These are phyloP conservation scores for Phenacoccus solenopsis DNA, from an alignment of 1,140 invertebrate genomes.

Conservation along the genomic window DNA sequence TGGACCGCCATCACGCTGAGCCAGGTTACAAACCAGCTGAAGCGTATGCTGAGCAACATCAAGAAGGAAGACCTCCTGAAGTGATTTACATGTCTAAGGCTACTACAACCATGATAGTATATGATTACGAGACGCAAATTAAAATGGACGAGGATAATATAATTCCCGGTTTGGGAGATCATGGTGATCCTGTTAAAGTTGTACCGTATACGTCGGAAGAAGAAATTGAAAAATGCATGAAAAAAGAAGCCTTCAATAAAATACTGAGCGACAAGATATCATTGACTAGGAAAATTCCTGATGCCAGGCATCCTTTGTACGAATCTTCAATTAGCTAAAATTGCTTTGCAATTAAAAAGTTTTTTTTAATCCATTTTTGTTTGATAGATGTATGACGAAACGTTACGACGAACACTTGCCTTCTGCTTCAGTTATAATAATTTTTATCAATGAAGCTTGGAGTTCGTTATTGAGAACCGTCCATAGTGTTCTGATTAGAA, in stretches of 20 bases:
- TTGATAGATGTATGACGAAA: slow-evolving; percentile 27
- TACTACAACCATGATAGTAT: too few species aligned
- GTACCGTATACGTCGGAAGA: slow-evolving; percentile 42
- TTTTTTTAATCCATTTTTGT: background rate
- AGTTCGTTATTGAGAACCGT: slow-evolving; percentile 75
- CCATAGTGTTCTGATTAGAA: slow-evolving; percentile 70
- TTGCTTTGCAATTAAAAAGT: background rate
- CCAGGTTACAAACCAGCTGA: background rate
- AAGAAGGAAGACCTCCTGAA: background rate
- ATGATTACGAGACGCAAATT: slow-evolving; percentile 23
- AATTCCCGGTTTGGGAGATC: slow-evolving; percentile 52
- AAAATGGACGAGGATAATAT: slow-evolving; percentile 37
- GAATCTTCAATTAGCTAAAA: slow-evolving; percentile 26
- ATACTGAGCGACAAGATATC: slow-evolving; percentile 79
- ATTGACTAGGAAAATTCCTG: slow-evolving; percentile 63
- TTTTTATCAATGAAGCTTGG: slow-evolving; percentile 90
- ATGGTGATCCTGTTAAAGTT: slow-evolving; percentile 47
- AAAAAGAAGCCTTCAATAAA: slow-evolving; percentile 81
- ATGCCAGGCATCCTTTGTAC: slow-evolving; percentile 64
- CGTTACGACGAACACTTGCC: slow-evolving; percentile 44
- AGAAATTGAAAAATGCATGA: slow-evolving; percentile 51
- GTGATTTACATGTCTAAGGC: too few species aligned
- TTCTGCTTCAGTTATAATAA: slow-evolving; percentile 68
- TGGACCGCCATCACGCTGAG: background rate
- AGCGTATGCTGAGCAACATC: background rate